Evolutionary conservation across 2,113 vertebrate genomes (phyloP), one percentile per base, ranked within the genome.

Genomic region (Arothron firmamentum): DNA sequence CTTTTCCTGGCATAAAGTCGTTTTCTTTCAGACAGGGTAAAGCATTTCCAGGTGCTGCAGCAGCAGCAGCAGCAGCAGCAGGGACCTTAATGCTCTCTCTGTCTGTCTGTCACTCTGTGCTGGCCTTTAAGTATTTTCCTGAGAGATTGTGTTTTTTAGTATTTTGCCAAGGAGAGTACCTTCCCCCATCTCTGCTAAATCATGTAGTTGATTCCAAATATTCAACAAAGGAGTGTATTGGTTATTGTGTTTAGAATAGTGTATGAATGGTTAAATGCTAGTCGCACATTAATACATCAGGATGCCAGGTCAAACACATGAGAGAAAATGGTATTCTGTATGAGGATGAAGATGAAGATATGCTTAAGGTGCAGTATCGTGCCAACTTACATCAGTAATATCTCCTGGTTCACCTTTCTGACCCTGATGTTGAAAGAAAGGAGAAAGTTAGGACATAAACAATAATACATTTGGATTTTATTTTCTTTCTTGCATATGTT

Each of bases 351-450:
- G 2, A 70, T 62, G 12, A 38, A 38, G 34, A 38, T 38, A 38
- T 38, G 34, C 38, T 43, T 25, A 31, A 42, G 23, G 4, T 18
- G 16, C 55, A 56, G 50, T 57, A 42, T 51, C 15, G 15, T 60
- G 48, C 62, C 20, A 10, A 86, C 88, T 89, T 83, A 96, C 94
- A 89, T 95, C 92, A 31, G 92, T 94, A 78, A 96, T 94, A 75
- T 96, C 94, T 73, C 94, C 94, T 1, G 94, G 94, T 90, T 95
- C 94, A 4, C 94, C 94, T 79, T 96, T 96, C 84, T 94, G 93
- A 59, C 94, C 94, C 94, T 96, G 85, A 16, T 81, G 19, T 53
- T 50, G 58, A 25, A 75, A 45, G 17, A 14, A 53, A 28, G 41
- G 57, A 47, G 58, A 55, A 28, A 38, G 75, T 31, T 45, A 64